Percentiles rank a stretch among this genome's conserved stretches.
These are phyloP conservation scores for Coryphaenoides rupestris DNA, from an alignment of 2,113 vertebrate genomes.

Conservation along the genomic window DNA sequence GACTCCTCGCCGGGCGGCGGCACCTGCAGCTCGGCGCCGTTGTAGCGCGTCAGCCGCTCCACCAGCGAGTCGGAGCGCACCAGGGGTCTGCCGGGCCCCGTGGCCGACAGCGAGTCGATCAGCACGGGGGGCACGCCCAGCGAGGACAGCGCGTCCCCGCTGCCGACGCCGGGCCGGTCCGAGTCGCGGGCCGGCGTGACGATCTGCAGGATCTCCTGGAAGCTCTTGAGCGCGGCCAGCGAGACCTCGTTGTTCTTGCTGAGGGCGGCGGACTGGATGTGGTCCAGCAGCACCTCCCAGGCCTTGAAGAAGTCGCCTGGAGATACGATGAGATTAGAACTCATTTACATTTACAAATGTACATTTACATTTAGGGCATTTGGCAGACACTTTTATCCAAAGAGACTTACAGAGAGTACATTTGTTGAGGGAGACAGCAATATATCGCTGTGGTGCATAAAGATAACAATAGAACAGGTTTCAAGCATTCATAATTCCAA, in stretches of 20 bases:
- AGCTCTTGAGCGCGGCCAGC: conserved; percentile 95
- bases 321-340: too few species aligned
- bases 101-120: conserved; percentile 80
- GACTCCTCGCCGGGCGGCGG: conserved; percentile 81
- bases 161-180: conserved; percentile 83
- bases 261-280: conserved; percentile 96
- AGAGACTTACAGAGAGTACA: too few species aligned
- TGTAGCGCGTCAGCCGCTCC: conserved; percentile 83
- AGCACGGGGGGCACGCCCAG: conserved; percentile 82
- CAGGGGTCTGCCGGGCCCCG: conserved; percentile 83
- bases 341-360: too few species aligned
- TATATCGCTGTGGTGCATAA: too few species aligned
- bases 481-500: too few species aligned
- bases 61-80: conserved; percentile 87
- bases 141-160: conserved; percentile 73
- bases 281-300: conserved; percentile 96
- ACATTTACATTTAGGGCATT: too few species aligned
- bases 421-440: too few species aligned
- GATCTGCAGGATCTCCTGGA: conserved; percentile 97
- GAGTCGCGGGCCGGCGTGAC: conserved; percentile 88
- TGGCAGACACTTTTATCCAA: too few species aligned
- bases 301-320: conserved; percentile 95
- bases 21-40: conserved; percentile 57
- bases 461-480: too few species aligned
- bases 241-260: conserved; percentile 99